These are phyloP conservation scores for Ceratitis capitata DNA, from an alignment of 1,140 invertebrate genomes.

Conservation along the genomic window DNA sequence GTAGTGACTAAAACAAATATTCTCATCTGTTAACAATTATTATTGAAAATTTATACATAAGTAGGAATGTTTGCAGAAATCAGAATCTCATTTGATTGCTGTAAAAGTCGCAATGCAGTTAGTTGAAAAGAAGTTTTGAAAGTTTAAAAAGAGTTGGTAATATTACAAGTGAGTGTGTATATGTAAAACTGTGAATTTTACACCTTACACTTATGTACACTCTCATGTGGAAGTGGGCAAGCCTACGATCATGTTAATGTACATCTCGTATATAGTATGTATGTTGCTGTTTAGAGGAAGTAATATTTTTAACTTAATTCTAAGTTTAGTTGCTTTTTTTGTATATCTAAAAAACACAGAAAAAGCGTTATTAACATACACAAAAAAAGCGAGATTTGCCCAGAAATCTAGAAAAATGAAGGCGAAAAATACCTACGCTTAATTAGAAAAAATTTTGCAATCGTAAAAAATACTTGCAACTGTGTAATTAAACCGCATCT, in stretches of 20 bases:
- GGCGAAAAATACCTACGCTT: constrained; percentile 20
- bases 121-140: too few relatives aligned
- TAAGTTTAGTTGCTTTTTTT: background rate
- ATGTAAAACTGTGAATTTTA: too few relatives aligned
- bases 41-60: too few relatives aligned
- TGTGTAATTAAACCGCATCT: constrained; percentile 43
- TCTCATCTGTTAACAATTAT: too few relatives aligned
- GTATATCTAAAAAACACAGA: background rate
- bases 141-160: too few relatives aligned
- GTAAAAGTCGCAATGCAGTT: too few relatives aligned
- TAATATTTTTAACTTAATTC: background rate
- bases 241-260: background rate
- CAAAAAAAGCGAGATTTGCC: background rate
- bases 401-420: too few relatives aligned
- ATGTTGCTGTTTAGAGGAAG: background rate
- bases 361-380: background rate
- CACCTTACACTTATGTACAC: too few relatives aligned
- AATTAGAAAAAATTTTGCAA: constrained; percentile 45
- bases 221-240: background rate
- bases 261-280: background rate
- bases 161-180: too few relatives aligned
- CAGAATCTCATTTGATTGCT: too few relatives aligned
- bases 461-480: constrained; percentile 43
- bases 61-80: too few relatives aligned
- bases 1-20: too few relatives aligned